A percentile compares a stretch with the other conserved stretches of the same genome.
Conservation (phyloP, 2,888 invertebrate genomes). For the Xestia ashworthii region DNA sequence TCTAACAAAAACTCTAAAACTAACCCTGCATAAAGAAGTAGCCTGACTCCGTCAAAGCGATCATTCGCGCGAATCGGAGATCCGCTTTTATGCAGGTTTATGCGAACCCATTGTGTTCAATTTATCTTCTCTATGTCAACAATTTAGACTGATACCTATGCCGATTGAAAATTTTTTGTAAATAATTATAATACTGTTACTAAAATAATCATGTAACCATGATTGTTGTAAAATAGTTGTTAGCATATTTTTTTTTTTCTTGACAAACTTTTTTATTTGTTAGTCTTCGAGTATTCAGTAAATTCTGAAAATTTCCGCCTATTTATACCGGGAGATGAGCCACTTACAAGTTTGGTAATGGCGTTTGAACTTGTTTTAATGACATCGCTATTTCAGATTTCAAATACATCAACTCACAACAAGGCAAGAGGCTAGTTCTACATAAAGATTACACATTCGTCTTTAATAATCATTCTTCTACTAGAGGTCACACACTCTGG, state of each 20-base stretch:
- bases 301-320: neutral
- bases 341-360: neutral
- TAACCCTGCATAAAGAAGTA: neutral
- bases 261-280: too few relatives aligned
- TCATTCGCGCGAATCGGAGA: neutral
- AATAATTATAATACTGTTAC: neutral
- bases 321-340: neutral
- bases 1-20: neutral
- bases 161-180: neutral
- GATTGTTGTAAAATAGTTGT: too few relatives aligned
- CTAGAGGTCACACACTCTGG: neutral
- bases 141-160: too few relatives aligned
- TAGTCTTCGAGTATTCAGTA: neutral
- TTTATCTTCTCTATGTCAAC: neutral
- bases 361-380: neutral
- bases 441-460: neutral
- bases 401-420: neutral
- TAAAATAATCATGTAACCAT: neutral
- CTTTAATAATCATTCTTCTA: neutral
- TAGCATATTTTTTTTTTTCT: too few relatives aligned
- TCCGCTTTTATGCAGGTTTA: neutral
- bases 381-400: neutral
- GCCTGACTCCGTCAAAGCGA: neutral
- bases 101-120: neutral
- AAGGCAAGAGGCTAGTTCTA: neutral